Conservation (phyloP, 2,888 invertebrate genomes). For the Mongoloraphidia duomilia region DNA sequence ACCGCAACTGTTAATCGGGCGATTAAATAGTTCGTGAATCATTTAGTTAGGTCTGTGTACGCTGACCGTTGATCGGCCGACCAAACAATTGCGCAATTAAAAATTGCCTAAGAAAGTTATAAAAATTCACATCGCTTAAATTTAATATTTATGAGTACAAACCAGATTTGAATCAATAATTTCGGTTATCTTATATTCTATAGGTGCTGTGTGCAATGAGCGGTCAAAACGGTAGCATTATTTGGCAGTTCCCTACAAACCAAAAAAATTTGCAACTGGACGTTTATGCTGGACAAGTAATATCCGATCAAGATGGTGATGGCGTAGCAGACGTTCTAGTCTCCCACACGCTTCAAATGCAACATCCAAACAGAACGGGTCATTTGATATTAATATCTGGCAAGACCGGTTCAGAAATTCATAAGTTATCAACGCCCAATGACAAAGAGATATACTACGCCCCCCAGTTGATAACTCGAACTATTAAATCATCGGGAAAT, state of each 20-base stretch:
- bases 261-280: conserved; percentile 35
- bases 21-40: too few relatives aligned
- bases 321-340: conserved; percentile 53
- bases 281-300: conserved; percentile 54
- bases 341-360: conserved; percentile 42
- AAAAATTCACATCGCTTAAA: too few relatives aligned
- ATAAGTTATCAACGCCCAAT: conserved; percentile 46
- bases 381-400: conserved; percentile 57
- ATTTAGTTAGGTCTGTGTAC: too few relatives aligned
- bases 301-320: conserved; percentile 56
- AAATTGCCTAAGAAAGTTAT: too few relatives aligned
- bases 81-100: too few relatives aligned
- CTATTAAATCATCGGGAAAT: conserved; percentile 20
- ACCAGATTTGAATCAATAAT: too few relatives aligned
- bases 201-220: conserved; percentile 49
- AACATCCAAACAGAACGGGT: conserved; percentile 31
- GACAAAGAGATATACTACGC: conserved; percentile 56
- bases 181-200: conserved; percentile 10
- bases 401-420: conserved; percentile 46
- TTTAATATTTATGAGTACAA: too few relatives aligned
- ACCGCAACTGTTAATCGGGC: too few relatives aligned
- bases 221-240: conserved; percentile 45
- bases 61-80: too few relatives aligned
- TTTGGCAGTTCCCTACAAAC: conserved; percentile 47
- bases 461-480: conserved; percentile 46